phyloP scores from a whole-genome alignment of 37 sponge, comb jelly and placozoan species.

The Ianthella basta region DNA sequence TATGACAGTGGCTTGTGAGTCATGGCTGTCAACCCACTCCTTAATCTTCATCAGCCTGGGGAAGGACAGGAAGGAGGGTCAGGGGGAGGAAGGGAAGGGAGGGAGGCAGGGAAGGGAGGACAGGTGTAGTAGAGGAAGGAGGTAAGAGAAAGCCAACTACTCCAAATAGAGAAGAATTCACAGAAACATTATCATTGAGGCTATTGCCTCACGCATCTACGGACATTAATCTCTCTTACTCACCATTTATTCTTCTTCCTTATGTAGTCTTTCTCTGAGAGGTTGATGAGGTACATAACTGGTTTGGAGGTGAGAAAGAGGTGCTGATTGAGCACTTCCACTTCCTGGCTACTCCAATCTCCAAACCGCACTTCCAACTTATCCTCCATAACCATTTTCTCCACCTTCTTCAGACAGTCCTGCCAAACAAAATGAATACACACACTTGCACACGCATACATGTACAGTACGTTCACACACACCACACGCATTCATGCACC shows the following conservation, averaged over 20 bases:
- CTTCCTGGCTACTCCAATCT: conserved; percentile 69
- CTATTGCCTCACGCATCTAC: no score
- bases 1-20: conserved; percentile 81
- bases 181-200: no score
- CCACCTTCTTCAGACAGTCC: conserved; percentile 67
- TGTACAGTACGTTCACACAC: not conserved
- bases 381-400: conserved; percentile 46
- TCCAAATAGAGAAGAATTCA: no score
- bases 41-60: conserved; percentile 87
- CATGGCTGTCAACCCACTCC: conserved; percentile 88
- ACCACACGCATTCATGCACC: not conserved
- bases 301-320: conserved; percentile 93
- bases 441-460: not conserved
- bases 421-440: conserved; percentile 8
- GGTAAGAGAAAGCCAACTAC: not conserved
- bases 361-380: conserved; percentile 80
- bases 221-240: not conserved
- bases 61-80: not conserved
- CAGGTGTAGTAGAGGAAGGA: not conserved
- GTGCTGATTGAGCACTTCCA: conserved; percentile 95
- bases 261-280: conserved; percentile 91
- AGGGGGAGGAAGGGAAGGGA: not conserved
- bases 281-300: conserved; percentile 94
- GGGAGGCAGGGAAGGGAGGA: not conserved
- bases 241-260: conserved; percentile 98